Percentiles rank a stretch among this genome's conserved stretches.
Evolutionary conservation across 2,113 vertebrate species (phyloP).

Genomic region (Prionailurus viverrinus): DNA sequence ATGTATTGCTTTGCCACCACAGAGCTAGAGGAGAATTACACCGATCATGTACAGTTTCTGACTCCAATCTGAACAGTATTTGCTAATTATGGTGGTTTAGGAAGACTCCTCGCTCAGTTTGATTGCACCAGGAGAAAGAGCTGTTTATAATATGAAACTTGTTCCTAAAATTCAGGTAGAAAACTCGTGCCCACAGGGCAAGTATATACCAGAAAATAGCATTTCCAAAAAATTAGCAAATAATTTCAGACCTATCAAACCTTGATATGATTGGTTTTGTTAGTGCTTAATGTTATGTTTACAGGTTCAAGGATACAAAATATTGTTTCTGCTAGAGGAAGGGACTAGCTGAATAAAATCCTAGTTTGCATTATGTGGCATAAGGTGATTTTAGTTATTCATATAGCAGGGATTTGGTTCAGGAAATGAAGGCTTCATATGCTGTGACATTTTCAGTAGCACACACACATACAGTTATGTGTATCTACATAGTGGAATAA

Average conservation of each 20-base stretch:
- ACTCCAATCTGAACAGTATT: neutral
- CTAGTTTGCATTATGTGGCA: neutral
- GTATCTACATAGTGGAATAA: neutral
- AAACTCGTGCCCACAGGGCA: neutral
- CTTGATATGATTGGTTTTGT: neutral
- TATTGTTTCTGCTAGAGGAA: neutral
- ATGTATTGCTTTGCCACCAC: neutral
- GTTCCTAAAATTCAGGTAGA: neutral
- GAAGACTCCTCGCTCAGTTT: neutral
- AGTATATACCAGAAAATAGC: neutral
- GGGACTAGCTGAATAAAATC: neutral
- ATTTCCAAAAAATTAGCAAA: neutral
- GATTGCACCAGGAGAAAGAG: neutral
- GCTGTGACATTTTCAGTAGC: neutral
- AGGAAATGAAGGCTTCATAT: neutral
- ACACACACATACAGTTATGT: neutral
- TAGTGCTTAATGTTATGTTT: neutral
- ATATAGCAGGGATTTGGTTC: neutral
- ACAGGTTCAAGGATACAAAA: conserved; percentile 1
- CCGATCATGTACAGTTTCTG: neutral
- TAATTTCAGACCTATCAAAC: neutral
- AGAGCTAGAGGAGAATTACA: neutral
- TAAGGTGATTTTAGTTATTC: neutral
- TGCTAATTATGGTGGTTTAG: neutral
- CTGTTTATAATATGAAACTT: neutral